phyloP scores from a whole-genome alignment of 2,113 vertebrate species.

The Scatophagus argus region DNA sequence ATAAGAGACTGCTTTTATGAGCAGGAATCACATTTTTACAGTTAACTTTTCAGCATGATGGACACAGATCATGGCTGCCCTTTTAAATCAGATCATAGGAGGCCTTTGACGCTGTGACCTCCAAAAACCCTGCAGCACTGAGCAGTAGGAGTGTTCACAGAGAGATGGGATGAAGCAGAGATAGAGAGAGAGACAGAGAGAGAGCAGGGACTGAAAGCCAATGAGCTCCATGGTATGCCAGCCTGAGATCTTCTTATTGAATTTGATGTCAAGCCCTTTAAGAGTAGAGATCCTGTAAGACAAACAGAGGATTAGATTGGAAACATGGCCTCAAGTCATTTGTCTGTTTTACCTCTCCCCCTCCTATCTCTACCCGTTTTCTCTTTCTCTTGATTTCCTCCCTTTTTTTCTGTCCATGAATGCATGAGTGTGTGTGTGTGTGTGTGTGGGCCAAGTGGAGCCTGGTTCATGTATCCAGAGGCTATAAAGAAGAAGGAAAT shows the following conservation, averaged over 20 bases:
- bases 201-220: slow-evolving; percentile 63
- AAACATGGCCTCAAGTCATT: slow-evolving; percentile 73
- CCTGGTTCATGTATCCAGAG: slow-evolving; percentile 55
- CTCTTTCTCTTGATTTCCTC: slow-evolving; percentile 43
- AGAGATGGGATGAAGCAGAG: slow-evolving; percentile 51
- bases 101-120: slow-evolving; percentile 58
- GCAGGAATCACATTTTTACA: slow-evolving; percentile 7
- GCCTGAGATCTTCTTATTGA: slow-evolving; percentile 76
- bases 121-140: slow-evolving; percentile 56
- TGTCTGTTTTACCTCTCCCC: slow-evolving; percentile 57
- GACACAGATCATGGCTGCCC: slow-evolving; percentile 44
- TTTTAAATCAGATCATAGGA: slow-evolving; percentile 61
- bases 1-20: background rate
- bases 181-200: slow-evolving; percentile 33
- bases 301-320: slow-evolving; percentile 81
- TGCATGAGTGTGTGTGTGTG: slow-evolving; percentile 34
- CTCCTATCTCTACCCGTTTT: slow-evolving; percentile 36
- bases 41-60: slow-evolving; percentile 26
- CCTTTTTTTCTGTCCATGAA: slow-evolving; percentile 15
- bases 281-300: slow-evolving; percentile 75
- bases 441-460: slow-evolving; percentile 48
- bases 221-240: slow-evolving; percentile 60
- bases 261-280: slow-evolving; percentile 79
- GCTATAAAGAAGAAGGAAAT: slow-evolving; percentile 66
- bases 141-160: slow-evolving; percentile 22